These are phyloP conservation scores for Lepidonotus clava DNA, from an alignment of 2,888 invertebrate species.

Conservation along the genomic window DNA sequence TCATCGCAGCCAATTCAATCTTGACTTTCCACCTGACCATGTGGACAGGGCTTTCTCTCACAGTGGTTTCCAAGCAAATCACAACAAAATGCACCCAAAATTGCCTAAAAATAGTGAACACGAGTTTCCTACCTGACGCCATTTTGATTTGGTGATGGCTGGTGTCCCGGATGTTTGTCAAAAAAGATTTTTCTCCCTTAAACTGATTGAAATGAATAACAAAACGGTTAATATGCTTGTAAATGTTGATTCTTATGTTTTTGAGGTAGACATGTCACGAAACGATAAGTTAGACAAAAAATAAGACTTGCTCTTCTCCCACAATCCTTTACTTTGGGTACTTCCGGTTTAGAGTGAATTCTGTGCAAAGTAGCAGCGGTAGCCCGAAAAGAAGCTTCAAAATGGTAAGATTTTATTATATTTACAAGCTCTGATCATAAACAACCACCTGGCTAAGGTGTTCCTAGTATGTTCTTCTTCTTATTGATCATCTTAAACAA, in stretches of 20 bases:
- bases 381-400: not conserved
- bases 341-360: conserved; percentile 23
- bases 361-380: not conserved
- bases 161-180: conserved; percentile 52
- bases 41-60: not conserved
- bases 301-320: not conserved
- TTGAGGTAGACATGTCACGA: no score
- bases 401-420: conserved; percentile 28
- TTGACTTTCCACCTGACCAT: not conserved
- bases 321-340: not conserved
- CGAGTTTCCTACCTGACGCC: conserved; percentile 55
- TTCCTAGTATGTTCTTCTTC: no score
- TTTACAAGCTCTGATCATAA: no score
- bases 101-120: conserved; percentile 6
- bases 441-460: no score
- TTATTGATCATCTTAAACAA: no score
- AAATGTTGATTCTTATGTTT: no score
- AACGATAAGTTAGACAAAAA: not conserved
- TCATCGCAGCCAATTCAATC: not conserved
- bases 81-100: not conserved
- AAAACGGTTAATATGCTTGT: no score
- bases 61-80: not conserved
- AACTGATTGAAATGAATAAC: not conserved
- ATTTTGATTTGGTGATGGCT: conserved; percentile 53
- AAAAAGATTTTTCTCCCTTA: not conserved